phyloP scores from a whole-genome alignment of 1,140 invertebrate species.

The Drosophila seguyi region DNA sequence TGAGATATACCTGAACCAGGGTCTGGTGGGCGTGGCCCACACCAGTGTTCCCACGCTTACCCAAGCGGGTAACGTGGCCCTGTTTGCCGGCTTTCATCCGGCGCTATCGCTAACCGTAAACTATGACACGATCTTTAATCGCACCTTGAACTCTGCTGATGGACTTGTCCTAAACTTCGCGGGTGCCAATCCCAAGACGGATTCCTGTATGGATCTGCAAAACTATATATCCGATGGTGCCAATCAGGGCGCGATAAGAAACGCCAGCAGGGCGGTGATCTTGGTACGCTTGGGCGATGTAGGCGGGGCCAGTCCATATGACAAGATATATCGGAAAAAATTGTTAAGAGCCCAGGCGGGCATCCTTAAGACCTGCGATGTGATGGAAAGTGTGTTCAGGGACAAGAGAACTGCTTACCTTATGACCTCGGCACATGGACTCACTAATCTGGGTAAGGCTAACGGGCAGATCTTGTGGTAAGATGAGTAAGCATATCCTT shows the following conservation, averaged over 20 bases:
- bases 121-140: slow-evolving; percentile 98
- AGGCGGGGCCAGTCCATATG: slow-evolving; percentile 96
- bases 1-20: slow-evolving; percentile 85
- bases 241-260: slow-evolving; percentile 79
- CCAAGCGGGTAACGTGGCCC: slow-evolving; percentile 96
- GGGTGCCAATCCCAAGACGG: neutral
- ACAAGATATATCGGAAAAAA: slow-evolving; percentile 92
- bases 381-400: slow-evolving; percentile 91
- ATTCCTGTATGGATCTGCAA: slow-evolving; percentile 87
- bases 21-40: slow-evolving; percentile 94
- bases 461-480: neutral
- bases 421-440: slow-evolving; percentile 99
- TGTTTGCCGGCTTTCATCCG: slow-evolving; percentile 97
- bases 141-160: slow-evolving; percentile 86
- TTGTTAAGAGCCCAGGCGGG: slow-evolving; percentile 92
- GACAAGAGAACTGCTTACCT: slow-evolving; percentile 95
- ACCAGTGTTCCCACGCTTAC: slow-evolving; percentile 98
- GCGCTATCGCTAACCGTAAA: slow-evolving; percentile 95
- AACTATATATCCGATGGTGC: slow-evolving; percentile 73
- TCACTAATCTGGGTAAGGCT: slow-evolving; percentile 95
- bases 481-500: neutral
- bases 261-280: slow-evolving; percentile 90
- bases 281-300: slow-evolving; percentile 97
- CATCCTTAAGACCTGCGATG: slow-evolving; percentile 89
- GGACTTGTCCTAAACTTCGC: neutral